Evolutionary conservation across 2,113 vertebrate genomes (phyloP), one percentile per base, ranked within the genome.

Genomic region (Grallaria varia): DNA sequence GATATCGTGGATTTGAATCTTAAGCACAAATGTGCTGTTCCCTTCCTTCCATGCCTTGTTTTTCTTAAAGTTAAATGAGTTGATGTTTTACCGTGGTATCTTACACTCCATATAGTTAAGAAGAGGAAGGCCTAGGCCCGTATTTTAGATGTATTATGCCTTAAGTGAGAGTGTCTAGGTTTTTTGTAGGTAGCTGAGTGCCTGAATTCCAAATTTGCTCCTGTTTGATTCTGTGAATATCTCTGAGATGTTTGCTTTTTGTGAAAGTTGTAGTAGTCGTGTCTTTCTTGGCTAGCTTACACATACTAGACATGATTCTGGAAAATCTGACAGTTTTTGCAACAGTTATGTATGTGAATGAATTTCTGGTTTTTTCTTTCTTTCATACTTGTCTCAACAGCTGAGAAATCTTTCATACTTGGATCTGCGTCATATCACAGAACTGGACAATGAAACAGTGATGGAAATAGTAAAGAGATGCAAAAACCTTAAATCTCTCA

Each of bases 391-490:
- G 45, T 97, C 73, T 97, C 71, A 89, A 91, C 90, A 99, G 99
- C 98, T 99, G 47, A 98, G 98, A 93, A 98, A 99, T 95, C 98
- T 99, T 97, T 99, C 97, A 39, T 99, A 98, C 96, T 97, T 99
- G 98, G 99, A 99, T 92, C 98, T 99, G 81, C 98, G 99, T 95
- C 99, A 99, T 97, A 99, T 99, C 97, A 99, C 99, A 37, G 99
- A 99, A 98, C 98, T 99, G 93, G 99, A 99, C 98, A 99, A 99
- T 59, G 99, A 99, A 98, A 99, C 99, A 0, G 99, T 99, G 97
- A 99, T 99, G 99, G 99, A 99, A 97, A 98, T 99, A 97, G 99
- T 99, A 95, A 99, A 98, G 96, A 99, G 98, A 96, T 99, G 99
- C 98, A 98, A 97, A 96, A 99, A 98, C 91, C 99, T 99, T 93